Percentiles rank a stretch among this genome's conserved stretches.
phyloP scores from a whole-genome alignment of 2,113 vertebrate genomes.

The Salvelinus alpinus region DNA sequence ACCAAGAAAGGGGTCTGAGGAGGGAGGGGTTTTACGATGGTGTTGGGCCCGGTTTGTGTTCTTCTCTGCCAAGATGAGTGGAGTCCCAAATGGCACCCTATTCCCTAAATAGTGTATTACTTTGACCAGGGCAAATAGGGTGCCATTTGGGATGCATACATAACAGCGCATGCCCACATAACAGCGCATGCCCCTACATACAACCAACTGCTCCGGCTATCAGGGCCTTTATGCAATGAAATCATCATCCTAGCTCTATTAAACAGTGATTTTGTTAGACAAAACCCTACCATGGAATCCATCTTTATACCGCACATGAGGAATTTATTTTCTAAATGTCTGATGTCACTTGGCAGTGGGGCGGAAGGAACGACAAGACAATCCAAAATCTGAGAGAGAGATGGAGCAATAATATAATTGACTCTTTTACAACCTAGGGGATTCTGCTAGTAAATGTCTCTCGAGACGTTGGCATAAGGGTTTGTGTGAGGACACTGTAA shows the following conservation, averaged over 20 bases:
- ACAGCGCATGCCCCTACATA: not conserved
- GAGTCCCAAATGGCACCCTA: no score
- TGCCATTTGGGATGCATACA: no score
- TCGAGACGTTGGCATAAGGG: no score
- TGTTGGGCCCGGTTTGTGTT: not conserved
- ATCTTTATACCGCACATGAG: constrained; percentile 28
- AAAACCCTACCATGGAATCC: constrained; percentile 56
- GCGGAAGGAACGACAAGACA: constrained; percentile 12
- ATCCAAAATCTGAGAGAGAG: constrained; percentile 3
- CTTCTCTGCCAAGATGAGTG: constrained; percentile 41
- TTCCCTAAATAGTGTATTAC: no score
- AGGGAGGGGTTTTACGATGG: not conserved
- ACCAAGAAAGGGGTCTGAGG: constrained; percentile 45
- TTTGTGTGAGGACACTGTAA: no score
- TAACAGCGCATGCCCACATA: no score
- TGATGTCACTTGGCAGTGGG: constrained; percentile 22
- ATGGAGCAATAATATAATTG: constrained; percentile 1
- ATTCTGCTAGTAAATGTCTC: not conserved
- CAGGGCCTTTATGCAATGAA: not conserved
- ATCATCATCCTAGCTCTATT: constrained; percentile 37
- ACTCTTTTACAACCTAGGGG: not conserved
- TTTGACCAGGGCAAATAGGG: no score
- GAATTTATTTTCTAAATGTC: constrained; percentile 40
- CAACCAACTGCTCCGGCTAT: constrained; percentile 1
- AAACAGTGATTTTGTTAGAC: constrained; percentile 39